Evolutionary conservation across 1,140 invertebrate genomes (phyloP).

Genomic region (Mylabris phalerata): DNA sequence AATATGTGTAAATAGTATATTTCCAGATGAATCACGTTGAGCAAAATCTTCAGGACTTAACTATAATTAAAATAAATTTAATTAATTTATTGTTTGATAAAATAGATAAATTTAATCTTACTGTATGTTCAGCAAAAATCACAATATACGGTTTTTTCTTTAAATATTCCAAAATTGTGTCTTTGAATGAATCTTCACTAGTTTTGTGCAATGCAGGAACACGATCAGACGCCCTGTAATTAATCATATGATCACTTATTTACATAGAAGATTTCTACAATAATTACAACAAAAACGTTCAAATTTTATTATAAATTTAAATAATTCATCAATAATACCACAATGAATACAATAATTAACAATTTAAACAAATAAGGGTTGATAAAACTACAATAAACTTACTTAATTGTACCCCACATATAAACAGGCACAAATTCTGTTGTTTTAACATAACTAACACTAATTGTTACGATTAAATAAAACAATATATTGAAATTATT

Average conservation of each 20-base stretch:
- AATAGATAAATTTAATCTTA: slow-evolving; percentile 21
- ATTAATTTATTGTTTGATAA: neutral
- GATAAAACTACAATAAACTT: slow-evolving; percentile 24
- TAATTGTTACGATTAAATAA: slow-evolving; percentile 6
- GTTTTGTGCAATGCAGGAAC: slow-evolving; percentile 34
- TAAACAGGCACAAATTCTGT: slow-evolving; percentile 39
- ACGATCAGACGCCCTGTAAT: slow-evolving; percentile 27
- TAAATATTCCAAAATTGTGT: slow-evolving; percentile 30
- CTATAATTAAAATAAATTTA: slow-evolving; percentile 22
- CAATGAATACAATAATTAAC: neutral
- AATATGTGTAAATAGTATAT: slow-evolving; percentile 26
- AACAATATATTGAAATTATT: neutral
- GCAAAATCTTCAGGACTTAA: slow-evolving; percentile 42
- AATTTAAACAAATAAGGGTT: no score
- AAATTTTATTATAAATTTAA: neutral
- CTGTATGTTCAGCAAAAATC: slow-evolving; percentile 38
- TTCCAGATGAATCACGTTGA: slow-evolving; percentile 27
- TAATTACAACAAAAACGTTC: neutral
- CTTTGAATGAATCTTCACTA: slow-evolving; percentile 35
- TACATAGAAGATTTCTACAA: neutral
- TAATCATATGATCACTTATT: slow-evolving; percentile 25
- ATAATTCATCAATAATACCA: neutral
- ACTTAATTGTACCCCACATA: slow-evolving; percentile 38
- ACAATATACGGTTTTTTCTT: slow-evolving; percentile 29
- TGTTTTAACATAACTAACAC: slow-evolving; percentile 11